Conservation (phyloP, 2,113 vertebrate species). For the Erythrocercus mccallii region DNA sequence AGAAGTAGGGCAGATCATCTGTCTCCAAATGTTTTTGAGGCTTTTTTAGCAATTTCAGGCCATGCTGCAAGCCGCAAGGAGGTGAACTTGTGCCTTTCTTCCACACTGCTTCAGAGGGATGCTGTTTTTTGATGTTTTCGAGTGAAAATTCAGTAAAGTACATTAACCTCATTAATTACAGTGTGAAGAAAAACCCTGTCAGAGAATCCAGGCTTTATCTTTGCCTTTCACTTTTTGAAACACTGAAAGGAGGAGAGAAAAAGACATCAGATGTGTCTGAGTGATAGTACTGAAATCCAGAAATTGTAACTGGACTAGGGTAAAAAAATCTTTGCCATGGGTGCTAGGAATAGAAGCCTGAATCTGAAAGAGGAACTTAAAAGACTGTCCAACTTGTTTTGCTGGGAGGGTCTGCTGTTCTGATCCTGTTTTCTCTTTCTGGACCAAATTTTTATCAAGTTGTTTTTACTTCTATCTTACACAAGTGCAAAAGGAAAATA, state of each 20-base stretch:
- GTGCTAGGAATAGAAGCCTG: background rate
- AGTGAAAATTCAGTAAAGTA: background rate
- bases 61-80: background rate
- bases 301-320: background rate
- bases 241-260: background rate
- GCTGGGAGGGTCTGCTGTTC: background rate
- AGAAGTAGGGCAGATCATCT: background rate
- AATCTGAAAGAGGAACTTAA: background rate
- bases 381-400: background rate
- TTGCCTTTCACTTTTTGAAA: background rate
- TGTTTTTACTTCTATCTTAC: background rate
- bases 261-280: background rate
- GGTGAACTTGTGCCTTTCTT: background rate
- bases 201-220: background rate
- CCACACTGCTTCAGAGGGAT: background rate
- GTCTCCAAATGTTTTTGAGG: background rate
- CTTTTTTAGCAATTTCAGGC: background rate
- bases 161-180: background rate
- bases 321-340: background rate
- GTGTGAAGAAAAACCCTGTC: background rate
- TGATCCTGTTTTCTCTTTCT: background rate
- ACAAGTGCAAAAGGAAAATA: background rate
- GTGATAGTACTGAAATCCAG: background rate
- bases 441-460: background rate
- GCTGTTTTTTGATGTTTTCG: background rate